A percentile compares a stretch with the other conserved stretches of the same genome.
Conservation (phyloP, 2,888 invertebrate species). For the Synergus gifuensis region DNA sequence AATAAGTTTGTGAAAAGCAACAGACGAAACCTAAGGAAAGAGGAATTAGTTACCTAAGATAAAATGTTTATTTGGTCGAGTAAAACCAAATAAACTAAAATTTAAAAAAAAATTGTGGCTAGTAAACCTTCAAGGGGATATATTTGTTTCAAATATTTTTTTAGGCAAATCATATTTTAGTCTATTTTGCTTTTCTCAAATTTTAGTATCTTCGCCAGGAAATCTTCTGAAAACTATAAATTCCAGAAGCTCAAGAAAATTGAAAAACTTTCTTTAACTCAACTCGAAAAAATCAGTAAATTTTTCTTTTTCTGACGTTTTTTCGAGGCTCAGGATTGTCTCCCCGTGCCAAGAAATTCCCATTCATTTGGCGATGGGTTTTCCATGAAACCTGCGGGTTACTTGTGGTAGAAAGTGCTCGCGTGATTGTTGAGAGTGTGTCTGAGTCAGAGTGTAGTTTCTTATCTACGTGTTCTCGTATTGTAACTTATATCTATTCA, state of each 20-base stretch:
- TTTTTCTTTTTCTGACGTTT: neutral
- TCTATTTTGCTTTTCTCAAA: neutral
- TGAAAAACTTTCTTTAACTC: neutral
- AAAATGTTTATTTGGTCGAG: neutral
- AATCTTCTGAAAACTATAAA: no score
- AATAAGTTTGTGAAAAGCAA: neutral
- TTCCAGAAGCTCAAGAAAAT: neutral
- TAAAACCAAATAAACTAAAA: neutral
- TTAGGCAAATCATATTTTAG: neutral
- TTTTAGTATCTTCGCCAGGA: neutral
- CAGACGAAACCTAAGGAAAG: neutral
- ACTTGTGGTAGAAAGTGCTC: slow-evolving; percentile 32
- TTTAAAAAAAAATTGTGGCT: no score
- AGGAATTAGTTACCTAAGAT: neutral
- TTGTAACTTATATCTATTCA: slow-evolving; percentile 23
- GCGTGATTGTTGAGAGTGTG: slow-evolving; percentile 37
- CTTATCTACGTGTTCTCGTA: slow-evolving; percentile 31
- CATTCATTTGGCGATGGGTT: slow-evolving; percentile 5
- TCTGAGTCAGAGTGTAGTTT: slow-evolving; percentile 19
- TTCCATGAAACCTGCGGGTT: slow-evolving; percentile 28
- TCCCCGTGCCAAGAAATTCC: neutral
- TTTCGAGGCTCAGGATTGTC: slow-evolving; percentile 24
- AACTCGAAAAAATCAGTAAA: neutral
- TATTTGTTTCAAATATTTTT: neutral
- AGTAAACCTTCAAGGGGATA: neutral